Base-by-base conservation (phyloP, 2,113 vertebrate genomes). In the Corythoichthys intestinalis region DNA sequence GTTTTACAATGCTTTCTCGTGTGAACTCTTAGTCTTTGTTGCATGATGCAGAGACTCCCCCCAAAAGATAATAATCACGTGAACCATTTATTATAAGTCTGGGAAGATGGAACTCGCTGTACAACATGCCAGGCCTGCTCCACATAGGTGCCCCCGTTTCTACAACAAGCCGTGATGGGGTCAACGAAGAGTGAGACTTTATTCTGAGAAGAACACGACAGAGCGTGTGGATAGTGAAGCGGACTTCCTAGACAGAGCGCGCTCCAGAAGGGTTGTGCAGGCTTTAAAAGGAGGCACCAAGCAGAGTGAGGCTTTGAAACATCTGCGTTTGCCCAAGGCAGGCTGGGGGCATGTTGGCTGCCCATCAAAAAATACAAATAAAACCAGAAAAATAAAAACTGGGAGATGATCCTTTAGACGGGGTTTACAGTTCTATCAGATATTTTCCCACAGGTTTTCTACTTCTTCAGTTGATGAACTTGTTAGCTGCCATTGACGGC, bases 291-390 rank as follows among this genome's bases (percentile, higher is more conserved):
- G 39, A 8, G 9, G 17, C 39, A n/a, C 37, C 84, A 81, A 76
- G 67, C 77, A 80, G 71, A 78, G 83, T 73, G 52, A 60, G 73
- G 70, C 61, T 85, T 83, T 84, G 70, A 75, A 75, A 76, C 73
- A 67, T n/a, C 79, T 69, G 73, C 47, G 52, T 71, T 78, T 79
- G 83, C 85, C 84, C 67, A 70, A 81, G 77, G 85, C 81, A 65
- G 76, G 76, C 87, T 85, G 71, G 70, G 77, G 83, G 88, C 84
- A 77, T 64, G 79, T 77, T 71, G 72, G 76, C 83, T 82, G 76
- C 70, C 78, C 86, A 86, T 86, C 85, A 86, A 87, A 86, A 83
- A 82, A 61, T 3, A 11, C 4, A 52, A 64, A 66, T 1, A 15
- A 38, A 60, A 15, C 41, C 41, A 44, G 6, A 60, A 38, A 39